Conservation (phyloP, 2,797 vertebrate genomes). For the Alca torda region DNA sequence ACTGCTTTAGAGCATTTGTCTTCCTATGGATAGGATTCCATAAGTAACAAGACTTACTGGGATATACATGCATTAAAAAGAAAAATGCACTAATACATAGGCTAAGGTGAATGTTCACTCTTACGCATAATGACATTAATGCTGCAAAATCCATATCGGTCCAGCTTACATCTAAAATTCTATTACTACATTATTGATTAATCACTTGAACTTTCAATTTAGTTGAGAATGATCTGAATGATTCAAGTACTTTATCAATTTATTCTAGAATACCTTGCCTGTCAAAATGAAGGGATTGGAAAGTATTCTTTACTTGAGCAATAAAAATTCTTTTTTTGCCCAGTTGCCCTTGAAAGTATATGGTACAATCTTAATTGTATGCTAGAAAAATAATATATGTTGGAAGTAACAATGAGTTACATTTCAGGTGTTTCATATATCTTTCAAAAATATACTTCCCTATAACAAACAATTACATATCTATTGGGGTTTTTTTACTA, state of each 20-base stretch:
- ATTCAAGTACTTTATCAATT: slow-evolving; percentile 62
- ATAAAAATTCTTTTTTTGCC: slow-evolving; percentile 11
- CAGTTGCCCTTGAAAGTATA: not conserved
- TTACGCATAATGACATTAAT: slow-evolving; percentile 68
- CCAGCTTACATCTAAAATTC: slow-evolving; percentile 66
- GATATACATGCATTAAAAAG: slow-evolving; percentile 58
- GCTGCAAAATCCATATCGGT: slow-evolving; percentile 60
- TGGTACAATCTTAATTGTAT: not conserved
- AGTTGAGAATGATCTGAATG: slow-evolving; percentile 57
- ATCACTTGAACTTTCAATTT: slow-evolving; percentile 74
- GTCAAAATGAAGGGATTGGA: slow-evolving; percentile 57
- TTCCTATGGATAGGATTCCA: slow-evolving; percentile 51
- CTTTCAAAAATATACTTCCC: not conserved
- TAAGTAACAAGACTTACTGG: slow-evolving; percentile 61
- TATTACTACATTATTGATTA: slow-evolving; percentile 77
- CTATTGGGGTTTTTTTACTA: not conserved
- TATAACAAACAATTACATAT: not conserved
- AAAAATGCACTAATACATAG: slow-evolving; percentile 52
- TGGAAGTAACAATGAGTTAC: not conserved
- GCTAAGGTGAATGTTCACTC: slow-evolving; percentile 57
- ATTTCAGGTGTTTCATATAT: not conserved
- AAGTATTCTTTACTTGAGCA: not conserved
- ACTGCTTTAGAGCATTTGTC: slow-evolving; percentile 56
- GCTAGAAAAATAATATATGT: not conserved
- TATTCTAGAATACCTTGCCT: slow-evolving; percentile 58